Evolutionary conservation across 2,797 vertebrate species (phyloP).

Genomic region (Phaenicophaeus curvirostris): DNA sequence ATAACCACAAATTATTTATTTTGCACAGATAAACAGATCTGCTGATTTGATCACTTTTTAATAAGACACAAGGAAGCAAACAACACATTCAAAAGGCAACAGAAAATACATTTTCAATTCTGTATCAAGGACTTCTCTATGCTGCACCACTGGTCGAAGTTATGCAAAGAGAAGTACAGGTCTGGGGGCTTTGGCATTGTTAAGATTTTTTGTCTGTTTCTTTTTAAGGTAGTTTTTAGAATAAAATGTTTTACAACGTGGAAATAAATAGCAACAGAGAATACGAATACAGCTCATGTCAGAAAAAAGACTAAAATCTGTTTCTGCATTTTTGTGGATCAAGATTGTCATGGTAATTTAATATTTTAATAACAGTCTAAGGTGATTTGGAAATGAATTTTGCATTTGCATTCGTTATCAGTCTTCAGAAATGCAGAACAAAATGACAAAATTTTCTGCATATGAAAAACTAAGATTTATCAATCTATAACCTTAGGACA

Average conservation of each 20-base stretch:
- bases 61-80: background rate
- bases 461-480: background rate
- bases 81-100: background rate
- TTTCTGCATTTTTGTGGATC: background rate
- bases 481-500: background rate
- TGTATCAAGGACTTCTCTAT: background rate
- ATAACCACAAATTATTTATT: constrained; percentile 47
- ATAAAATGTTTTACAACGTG: background rate
- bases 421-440: background rate
- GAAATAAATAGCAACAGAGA: background rate
- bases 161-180: fast-evolving
- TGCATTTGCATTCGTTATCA: background rate
- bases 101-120: background rate
- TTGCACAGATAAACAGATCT: background rate
- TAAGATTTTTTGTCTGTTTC: background rate
- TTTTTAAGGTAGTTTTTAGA: background rate
- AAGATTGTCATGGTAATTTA: background rate
- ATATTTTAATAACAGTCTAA: background rate
- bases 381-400: background rate
- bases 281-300: background rate
- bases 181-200: background rate
- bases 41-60: background rate
- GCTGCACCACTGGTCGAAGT: background rate
- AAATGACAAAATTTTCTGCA: background rate
- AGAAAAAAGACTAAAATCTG: background rate